phyloP scores from a whole-genome alignment of 2,113 vertebrate genomes.

The Festucalex cinctus region DNA sequence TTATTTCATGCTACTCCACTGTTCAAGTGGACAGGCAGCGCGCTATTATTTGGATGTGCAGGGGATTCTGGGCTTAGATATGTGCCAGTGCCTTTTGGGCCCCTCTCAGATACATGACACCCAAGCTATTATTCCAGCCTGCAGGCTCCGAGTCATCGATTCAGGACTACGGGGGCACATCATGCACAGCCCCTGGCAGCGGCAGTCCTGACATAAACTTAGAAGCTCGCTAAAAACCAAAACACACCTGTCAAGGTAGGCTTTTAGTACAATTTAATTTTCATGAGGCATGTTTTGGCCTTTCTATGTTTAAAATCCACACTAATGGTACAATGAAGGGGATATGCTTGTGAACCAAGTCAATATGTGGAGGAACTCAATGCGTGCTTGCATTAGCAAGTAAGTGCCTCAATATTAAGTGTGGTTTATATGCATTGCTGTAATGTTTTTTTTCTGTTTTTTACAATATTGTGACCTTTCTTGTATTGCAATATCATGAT shows the following conservation, averaged over 20 bases:
- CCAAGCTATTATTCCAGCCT: conserved; percentile 61
- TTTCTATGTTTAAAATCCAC: no score
- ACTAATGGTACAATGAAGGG: no score
- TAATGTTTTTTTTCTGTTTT: no score
- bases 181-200: conserved; percentile 14
- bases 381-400: no score
- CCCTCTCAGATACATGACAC: conserved; percentile 42
- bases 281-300: no score
- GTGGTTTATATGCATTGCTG: no score
- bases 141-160: conserved; percentile 34
- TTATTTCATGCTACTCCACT: background rate
- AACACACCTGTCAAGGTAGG: conserved; percentile 58
- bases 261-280: no score
- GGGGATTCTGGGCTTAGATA: conserved; percentile 12
- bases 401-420: no score
- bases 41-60: conserved; percentile 15
- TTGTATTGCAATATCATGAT: no score
- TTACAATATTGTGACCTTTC: no score
- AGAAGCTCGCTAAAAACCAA: conserved; percentile 43
- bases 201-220: conserved; percentile 39
- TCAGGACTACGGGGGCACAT: conserved; percentile 56
- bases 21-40: background rate
- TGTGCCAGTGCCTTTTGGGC: conserved; percentile 11
- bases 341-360: no score
- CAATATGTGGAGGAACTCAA: no score